phyloP scores from a whole-genome alignment of 2,113 vertebrate species.

The Melanocharis versteri region DNA sequence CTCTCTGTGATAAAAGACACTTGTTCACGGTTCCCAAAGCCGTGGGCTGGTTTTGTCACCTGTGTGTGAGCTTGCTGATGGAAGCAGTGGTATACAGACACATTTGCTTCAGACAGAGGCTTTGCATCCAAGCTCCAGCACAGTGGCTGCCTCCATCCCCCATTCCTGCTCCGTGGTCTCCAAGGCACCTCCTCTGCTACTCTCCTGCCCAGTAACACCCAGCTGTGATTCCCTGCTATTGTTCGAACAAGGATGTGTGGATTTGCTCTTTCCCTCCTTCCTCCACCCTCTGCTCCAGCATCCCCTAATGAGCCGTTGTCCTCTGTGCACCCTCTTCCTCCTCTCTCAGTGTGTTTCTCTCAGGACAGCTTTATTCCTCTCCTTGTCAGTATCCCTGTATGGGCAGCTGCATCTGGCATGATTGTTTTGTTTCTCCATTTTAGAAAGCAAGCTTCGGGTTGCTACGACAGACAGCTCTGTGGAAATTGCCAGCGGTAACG shows the following conservation, averaged over 20 bases:
- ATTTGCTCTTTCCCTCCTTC: neutral
- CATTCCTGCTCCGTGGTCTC: rapidly evolving
- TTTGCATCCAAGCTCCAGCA: neutral
- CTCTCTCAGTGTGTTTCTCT: neutral
- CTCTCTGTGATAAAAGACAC: neutral
- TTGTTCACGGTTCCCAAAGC: neutral
- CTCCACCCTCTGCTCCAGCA: neutral
- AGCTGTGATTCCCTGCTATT: neutral
- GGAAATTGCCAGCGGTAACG: neutral
- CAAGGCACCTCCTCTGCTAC: neutral
- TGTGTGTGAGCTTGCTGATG: neutral
- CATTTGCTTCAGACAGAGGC: neutral
- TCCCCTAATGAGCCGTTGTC: neutral
- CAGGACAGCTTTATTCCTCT: neutral
- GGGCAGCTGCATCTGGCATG: neutral
- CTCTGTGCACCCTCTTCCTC: neutral
- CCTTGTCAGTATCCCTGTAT: neutral
- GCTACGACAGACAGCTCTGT: neutral
- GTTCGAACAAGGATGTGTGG: neutral
- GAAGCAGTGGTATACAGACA: neutral
- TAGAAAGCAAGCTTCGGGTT: slow-evolving; percentile 65
- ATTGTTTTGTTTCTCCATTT: neutral
- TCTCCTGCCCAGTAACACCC: neutral
- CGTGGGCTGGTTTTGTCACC: neutral
- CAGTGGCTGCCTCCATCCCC: neutral